phyloP scores from a whole-genome alignment of 1,140 invertebrate genomes.

The Pseudomyrmex sp. region DNA sequence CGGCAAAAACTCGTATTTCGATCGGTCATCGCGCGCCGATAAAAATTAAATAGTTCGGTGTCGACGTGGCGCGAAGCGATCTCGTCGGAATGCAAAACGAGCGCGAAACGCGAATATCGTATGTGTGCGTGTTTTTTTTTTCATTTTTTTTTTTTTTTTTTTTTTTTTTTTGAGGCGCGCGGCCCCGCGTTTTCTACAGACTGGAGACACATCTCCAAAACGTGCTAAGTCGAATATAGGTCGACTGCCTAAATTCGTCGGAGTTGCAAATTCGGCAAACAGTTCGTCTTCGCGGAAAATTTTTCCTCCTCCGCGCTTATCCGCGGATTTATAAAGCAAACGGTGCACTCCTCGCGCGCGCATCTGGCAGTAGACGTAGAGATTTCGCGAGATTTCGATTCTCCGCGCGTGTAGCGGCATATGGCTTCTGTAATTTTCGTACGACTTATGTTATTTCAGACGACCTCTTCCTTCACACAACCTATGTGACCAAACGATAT shows the following conservation, averaged over 20 bases:
- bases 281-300: neutral
- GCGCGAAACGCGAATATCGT: neutral
- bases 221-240: neutral
- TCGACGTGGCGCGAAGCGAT: slow-evolving; percentile 28
- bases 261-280: slow-evolving; percentile 45
- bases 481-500: neutral
- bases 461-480: neutral
- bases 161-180: too few relatives aligned
- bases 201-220: neutral
- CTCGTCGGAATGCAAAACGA: slow-evolving; percentile 12
- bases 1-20: slow-evolving; percentile 40
- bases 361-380: slow-evolving; percentile 27
- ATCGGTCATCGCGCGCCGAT: slow-evolving; percentile 39
- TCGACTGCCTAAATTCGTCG: slow-evolving; percentile 10
- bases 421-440: slow-evolving; percentile 50
- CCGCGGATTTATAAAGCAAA: slow-evolving; percentile 54
- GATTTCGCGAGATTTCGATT: slow-evolving; percentile 21
- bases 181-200: neutral
- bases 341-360: slow-evolving; percentile 33
- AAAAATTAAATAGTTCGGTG: slow-evolving; percentile 45
- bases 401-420: slow-evolving; percentile 21
- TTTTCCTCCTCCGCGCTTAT: slow-evolving; percentile 18
- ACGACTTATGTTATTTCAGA: slow-evolving; percentile 33
- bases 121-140: too few relatives aligned
- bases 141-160: neutral